These are phyloP conservation scores for Ataeniobius toweri DNA, from an alignment of 2,797 vertebrate species.

Conservation along the genomic window DNA sequence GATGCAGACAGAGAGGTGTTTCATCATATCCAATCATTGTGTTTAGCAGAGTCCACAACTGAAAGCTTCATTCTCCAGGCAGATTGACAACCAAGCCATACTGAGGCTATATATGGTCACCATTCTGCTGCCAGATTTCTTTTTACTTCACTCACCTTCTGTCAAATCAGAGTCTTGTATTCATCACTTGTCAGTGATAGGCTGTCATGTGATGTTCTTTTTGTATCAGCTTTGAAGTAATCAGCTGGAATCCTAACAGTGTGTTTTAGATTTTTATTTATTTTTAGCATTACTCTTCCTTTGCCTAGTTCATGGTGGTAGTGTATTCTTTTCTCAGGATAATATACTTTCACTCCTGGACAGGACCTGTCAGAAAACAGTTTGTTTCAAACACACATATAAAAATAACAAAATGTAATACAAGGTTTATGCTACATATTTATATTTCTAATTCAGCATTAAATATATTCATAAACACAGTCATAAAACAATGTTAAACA, in stretches of 20 bases:
- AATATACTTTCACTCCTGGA: too few relatives aligned
- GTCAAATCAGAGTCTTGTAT: constrained; percentile 7
- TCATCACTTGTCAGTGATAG: not conserved
- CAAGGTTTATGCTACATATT: too few relatives aligned
- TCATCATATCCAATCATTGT: constrained; percentile 48
- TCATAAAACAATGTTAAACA: too few relatives aligned
- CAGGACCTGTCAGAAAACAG: too few relatives aligned
- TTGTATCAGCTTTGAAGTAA: not conserved
- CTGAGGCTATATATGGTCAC: constrained; percentile 70
- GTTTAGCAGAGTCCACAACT: constrained; percentile 62
- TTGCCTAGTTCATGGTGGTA: not conserved
- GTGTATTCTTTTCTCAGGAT: too few relatives aligned
- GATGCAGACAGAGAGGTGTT: constrained; percentile 17
- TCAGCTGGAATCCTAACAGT: not conserved
- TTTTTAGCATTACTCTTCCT: not conserved
- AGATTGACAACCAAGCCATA: constrained; percentile 59
- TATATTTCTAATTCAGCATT: too few relatives aligned
- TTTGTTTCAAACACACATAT: too few relatives aligned
- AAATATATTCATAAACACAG: too few relatives aligned
- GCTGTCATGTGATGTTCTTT: not conserved
- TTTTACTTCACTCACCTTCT: constrained; percentile 36
- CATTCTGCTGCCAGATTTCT: constrained; percentile 63
- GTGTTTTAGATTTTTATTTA: not conserved
- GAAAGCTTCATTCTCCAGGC: constrained; percentile 70
- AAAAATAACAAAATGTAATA: too few relatives aligned